Evolutionary conservation across 2,888 invertebrate species (phyloP).

Genomic region (Mythimna vitellina): DNA sequence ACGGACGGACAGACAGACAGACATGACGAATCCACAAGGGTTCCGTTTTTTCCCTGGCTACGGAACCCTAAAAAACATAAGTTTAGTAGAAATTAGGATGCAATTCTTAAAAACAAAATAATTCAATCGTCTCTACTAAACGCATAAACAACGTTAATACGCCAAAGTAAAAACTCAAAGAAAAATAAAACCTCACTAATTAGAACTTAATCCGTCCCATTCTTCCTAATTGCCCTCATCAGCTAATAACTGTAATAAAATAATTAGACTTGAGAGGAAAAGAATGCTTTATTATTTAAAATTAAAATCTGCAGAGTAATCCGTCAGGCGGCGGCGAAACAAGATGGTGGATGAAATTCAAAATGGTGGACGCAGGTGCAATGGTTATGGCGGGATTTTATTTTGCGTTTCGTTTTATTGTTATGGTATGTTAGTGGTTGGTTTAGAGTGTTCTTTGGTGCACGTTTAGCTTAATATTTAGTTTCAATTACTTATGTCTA

Average conservation of each 20-base stretch:
- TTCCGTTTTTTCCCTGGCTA: too few species aligned
- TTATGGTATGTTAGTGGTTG: slow-evolving; percentile 12
- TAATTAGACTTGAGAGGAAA: slow-evolving; percentile 80
- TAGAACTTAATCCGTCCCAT: slow-evolving; percentile 82
- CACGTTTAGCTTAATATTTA: too few species aligned
- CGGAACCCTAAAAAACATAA: too few species aligned
- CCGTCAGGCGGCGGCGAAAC: slow-evolving; percentile 81
- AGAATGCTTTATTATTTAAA: slow-evolving; percentile 85
- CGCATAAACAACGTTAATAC: slow-evolving; percentile 14
- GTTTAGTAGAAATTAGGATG: too few species aligned
- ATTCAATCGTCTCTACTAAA: slow-evolving; percentile 9
- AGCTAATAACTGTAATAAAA: slow-evolving; percentile 83
- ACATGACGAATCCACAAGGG: too few species aligned
- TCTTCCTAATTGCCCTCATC: slow-evolving; percentile 85
- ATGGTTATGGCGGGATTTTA: slow-evolving; percentile 71
- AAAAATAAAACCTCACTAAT: slow-evolving; percentile 80
- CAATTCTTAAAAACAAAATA: background rate
- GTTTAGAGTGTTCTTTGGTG: background rate
- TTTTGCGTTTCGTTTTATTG: slow-evolving; percentile 65
- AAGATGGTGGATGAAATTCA: slow-evolving; percentile 77
- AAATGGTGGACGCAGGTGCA: slow-evolving; percentile 84
- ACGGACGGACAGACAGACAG: too few species aligned
- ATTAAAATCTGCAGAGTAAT: slow-evolving; percentile 81
- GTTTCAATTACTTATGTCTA: too few species aligned
- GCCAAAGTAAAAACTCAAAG: slow-evolving; percentile 58